A percentile compares a stretch with the other conserved stretches of the same genome.
These are phyloP conservation scores for Microtus montanus DNA, from an alignment of 2,113 vertebrate species.

Conservation along the genomic window DNA sequence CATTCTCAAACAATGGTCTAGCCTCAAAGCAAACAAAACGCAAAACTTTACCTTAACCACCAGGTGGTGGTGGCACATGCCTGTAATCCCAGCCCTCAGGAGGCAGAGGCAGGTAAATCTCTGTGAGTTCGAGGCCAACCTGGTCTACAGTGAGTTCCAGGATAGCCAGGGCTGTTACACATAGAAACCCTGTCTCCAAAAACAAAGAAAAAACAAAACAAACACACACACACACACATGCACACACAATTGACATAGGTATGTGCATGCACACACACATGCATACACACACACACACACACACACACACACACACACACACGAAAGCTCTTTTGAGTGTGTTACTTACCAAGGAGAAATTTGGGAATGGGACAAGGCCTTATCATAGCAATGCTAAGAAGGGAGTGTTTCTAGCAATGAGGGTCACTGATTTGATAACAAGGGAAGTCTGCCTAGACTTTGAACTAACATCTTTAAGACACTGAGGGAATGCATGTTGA, in stretches of 20 bases:
- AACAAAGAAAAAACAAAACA: neutral
- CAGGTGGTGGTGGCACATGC: no score
- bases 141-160: neutral
- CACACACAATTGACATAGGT: no score
- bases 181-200: neutral
- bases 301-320: fast-evolving
- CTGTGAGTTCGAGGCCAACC: neutral
- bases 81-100: no score
- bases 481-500: neutral
- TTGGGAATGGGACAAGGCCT: neutral
- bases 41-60: no score
- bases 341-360: neutral
- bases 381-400: neutral
- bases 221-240: no score
- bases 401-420: neutral
- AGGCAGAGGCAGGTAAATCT: no score
- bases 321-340: neutral
- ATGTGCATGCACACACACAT: neutral
- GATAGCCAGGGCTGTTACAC: neutral
- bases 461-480: neutral
- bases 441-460: neutral
- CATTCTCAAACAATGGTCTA: neutral
- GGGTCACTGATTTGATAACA: neutral
- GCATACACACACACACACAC: neutral
- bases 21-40: neutral